A percentile compares a stretch with the other conserved stretches of the same genome.
phyloP scores from a whole-genome alignment of 2,888 invertebrate genomes.

The Argyra leucocephala region DNA sequence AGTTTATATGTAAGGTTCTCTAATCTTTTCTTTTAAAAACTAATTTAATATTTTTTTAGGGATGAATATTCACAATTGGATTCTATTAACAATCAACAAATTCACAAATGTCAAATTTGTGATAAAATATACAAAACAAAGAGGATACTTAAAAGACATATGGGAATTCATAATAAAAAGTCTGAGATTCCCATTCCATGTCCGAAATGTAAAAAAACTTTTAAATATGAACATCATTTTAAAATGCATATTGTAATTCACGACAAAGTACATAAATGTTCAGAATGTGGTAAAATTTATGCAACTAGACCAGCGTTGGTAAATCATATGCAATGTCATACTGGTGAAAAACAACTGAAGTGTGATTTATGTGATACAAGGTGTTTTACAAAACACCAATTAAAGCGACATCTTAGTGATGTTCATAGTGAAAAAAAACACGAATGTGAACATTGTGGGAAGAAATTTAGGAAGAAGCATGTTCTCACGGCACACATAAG shows the following conservation, averaged over 20 bases:
- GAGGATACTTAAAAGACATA: neutral
- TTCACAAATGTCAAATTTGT: neutral
- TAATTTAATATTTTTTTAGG: neutral
- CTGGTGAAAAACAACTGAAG: neutral
- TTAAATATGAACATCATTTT: neutral
- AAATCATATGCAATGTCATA: neutral
- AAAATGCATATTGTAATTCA: neutral
- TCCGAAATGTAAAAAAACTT: neutral
- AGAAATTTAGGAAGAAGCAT: slow-evolving; percentile 13
- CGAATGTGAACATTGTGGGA: slow-evolving; percentile 16
- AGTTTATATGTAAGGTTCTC: neutral
- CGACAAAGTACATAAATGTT: neutral
- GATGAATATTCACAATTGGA: neutral
- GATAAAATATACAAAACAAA: neutral
- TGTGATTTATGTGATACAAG: neutral
- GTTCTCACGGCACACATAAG: slow-evolving; percentile 12
- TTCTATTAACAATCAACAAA: neutral
- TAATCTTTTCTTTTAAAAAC: neutral
- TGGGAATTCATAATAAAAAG: neutral
- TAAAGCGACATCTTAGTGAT: neutral
- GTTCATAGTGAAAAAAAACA: neutral
- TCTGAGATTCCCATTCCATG: neutral
- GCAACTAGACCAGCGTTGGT: neutral
- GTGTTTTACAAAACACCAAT: neutral
- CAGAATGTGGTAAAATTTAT: neutral